Conservation (phyloP, 2,888 invertebrate species). For the Clusia tigrina region DNA sequence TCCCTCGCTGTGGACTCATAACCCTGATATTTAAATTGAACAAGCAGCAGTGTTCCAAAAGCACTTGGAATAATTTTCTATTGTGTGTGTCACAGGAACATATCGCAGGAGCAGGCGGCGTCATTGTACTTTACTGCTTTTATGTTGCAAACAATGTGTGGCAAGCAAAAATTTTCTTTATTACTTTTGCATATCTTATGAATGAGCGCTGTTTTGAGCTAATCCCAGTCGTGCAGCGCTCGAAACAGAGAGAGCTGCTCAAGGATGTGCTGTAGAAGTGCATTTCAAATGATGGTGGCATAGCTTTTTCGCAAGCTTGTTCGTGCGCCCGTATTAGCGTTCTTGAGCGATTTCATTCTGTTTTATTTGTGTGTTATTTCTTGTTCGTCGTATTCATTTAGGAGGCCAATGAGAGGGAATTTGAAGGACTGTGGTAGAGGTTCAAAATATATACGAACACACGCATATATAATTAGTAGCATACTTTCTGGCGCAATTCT, state of each 20-base stretch:
- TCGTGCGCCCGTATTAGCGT: no score
- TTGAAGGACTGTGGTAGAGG: no score
- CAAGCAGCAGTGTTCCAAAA: background rate
- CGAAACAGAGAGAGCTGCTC: background rate
- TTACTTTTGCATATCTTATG: constrained; percentile 13
- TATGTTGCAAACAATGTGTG: background rate
- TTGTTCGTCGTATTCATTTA: no score
- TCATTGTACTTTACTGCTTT: constrained; percentile 3
- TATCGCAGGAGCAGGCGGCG: constrained; percentile 49
- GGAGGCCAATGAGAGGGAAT: no score
- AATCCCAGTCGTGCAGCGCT: constrained; percentile 6
- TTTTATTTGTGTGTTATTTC: background rate
- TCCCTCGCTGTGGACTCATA: background rate
- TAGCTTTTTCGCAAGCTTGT: no score
- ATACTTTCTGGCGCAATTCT: no score
- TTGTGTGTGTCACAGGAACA: constrained; percentile 46
- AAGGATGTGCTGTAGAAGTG: background rate
- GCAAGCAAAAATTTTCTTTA: constrained; percentile 1
- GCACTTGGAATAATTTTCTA: background rate
- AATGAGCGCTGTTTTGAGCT: background rate
- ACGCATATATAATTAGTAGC: no score
- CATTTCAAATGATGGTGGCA: background rate
- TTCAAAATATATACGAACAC: no score
- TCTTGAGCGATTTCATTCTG: constrained; percentile 4
- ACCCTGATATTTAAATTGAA: background rate